Base-by-base conservation (phyloP, 2,888 invertebrate genomes). In the Sphaerophoria taeniata region DNA sequence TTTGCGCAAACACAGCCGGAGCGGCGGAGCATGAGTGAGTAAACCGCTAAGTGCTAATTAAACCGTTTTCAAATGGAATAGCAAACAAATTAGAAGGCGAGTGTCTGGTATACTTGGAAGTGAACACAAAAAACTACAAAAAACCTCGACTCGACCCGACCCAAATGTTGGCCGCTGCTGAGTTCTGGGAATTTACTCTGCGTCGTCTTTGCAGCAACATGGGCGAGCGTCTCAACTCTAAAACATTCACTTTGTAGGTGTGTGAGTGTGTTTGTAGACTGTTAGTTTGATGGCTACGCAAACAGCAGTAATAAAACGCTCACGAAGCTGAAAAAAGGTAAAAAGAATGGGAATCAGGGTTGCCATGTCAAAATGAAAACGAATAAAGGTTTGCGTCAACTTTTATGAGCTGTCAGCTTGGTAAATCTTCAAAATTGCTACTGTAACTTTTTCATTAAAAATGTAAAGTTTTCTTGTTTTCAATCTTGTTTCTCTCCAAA, bases 41-140 rank as follows among this genome's bases (percentile, higher is more conserved):
- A 39, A 70, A 61, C 76, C 85, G 76, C 81, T 85, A 85, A 85
- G 85, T 85, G 85, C 85, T 85, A 85, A 85, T 85, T 85, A 86
- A 82, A 78, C 86, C 78, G 74, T 78, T 86, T 86, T 78, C 77
- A 86, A 86, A 86, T 86, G 77, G 86, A 78, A 82, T 74, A 58
- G 86, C 86, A 86, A 86, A 86, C 86, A 86, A 86, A 82, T 86
- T 86, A 86, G 82, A 80, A 73, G 70, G 60, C 60, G 60, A 81
- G 70, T 58, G 43, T 36, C 3, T 47, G 11, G 11, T 55, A 43
- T 63, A 65, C 34, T 63, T 56, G 49, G 56, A 69, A 61, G 24
- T 24, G 24, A 24, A 24, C 24, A 24, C 24, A 24, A 24, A 24
- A 24, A 24, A 24, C 24, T 24, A 24, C 24, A 24, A 24, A 24